Evolutionary conservation across 2,888 invertebrate species (phyloP), one percentile per base, ranked within the genome.

Genomic region (Altica lythri): DNA sequence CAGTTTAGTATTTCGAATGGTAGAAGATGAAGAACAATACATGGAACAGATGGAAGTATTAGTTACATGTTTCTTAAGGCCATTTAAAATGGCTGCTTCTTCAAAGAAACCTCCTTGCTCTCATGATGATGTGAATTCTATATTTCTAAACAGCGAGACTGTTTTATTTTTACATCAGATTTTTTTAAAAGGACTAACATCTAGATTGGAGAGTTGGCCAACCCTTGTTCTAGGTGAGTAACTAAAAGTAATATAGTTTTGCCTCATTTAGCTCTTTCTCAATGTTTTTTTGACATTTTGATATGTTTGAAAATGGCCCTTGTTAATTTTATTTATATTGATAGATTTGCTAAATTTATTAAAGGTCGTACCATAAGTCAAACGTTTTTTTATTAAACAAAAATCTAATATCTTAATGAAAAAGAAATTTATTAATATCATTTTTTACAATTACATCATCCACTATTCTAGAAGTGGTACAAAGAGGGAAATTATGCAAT

Each of bases 51-150:
- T 95, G 81, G 92, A 93, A 79, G 82, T 86, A 29, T 78, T 90
- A 30, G 88, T 90, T 12, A 89, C 92, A 8, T 93, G 93, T 71
- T 95, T 93, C 75, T 80, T 94, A 13, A 83, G 94, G 22, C 92
- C 92, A 0, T 90, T 94, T 75, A 89, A 92, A 78, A 94, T 95
- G 94, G 93, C 94, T 1, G 95, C 95, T 16, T 92, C 92, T 69
- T 92, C 92, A 6, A 93, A 93, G 76, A 91, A 92, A 71, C 94
- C 95, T 1, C 92, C 93, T 0, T 93, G 94, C 72, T 86, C 90
- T 0, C 95, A 95, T 75, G 94, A 95, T 71, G 95, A 95, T 68
- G 92, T 95, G 55, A 94, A 93, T 78, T 94, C 93, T 50, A 94
- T 95, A 68, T 95, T 94, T 78, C 80, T 95, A 60, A 95, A 95